phyloP scores from a whole-genome alignment of 2,888 invertebrate species.

The Deilephila elpenor region DNA sequence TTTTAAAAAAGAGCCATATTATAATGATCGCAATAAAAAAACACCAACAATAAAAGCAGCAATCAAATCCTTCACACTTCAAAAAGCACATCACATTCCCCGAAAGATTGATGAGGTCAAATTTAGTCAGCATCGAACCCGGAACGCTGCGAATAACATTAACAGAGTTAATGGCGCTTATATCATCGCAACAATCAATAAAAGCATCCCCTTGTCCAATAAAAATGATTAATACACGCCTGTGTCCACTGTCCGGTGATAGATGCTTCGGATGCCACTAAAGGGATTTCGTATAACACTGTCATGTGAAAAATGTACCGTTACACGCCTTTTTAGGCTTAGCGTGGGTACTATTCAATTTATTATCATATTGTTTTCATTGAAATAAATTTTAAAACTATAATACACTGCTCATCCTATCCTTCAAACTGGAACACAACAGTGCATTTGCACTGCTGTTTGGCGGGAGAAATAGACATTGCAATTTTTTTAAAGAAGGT shows the following conservation, averaged over 20 bases:
- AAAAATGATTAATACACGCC: conserved; percentile 73
- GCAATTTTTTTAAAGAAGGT: too few species aligned
- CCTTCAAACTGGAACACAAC: too few species aligned
- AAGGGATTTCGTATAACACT: conserved; percentile 13
- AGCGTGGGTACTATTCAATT: conserved; percentile 12
- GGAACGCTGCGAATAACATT: conserved; percentile 46
- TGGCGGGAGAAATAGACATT: neutral
- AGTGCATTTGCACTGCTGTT: neutral
- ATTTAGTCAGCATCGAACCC: conserved; percentile 42
- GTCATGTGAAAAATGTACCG: conserved; percentile 9
- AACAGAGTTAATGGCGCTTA: conserved; percentile 66
- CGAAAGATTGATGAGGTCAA: neutral
- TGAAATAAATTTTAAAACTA: neutral
- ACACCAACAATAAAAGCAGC: too few species aligned
- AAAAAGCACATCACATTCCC: neutral
- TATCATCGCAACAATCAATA: conserved; percentile 73
- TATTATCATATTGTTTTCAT: neutral
- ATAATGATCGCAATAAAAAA: neutral
- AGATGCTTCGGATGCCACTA: conserved; percentile 48
- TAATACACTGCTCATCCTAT: too few species aligned
- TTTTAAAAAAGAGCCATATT: neutral
- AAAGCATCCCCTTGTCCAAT: conserved; percentile 65
- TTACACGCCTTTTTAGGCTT: neutral
- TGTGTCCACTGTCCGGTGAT: conserved; percentile 64
- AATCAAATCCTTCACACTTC: conserved; percentile 1